Evolutionary conservation across 2,113 vertebrate species (phyloP).

Genomic region (Recurvirostra avosetta): DNA sequence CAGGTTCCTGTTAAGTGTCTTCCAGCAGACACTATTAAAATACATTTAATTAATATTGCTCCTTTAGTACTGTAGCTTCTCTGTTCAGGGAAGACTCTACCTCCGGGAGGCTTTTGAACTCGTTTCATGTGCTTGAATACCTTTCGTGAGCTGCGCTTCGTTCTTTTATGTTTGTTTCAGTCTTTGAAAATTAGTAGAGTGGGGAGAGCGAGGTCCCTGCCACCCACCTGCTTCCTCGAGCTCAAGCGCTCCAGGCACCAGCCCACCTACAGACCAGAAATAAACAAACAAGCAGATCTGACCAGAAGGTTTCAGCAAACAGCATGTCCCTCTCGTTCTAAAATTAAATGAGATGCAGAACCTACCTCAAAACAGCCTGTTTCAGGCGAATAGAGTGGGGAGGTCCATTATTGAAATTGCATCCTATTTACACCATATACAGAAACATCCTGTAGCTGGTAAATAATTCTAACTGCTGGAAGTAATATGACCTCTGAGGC

Average conservation of each 20-base stretch:
- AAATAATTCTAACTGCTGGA: neutral
- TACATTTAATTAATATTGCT: neutral
- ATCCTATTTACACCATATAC: neutral
- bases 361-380: neutral
- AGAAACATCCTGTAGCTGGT: neutral
- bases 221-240: slow-evolving; percentile 2
- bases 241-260: neutral
- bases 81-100: neutral
- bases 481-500: slow-evolving; percentile 16
- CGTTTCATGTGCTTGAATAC: neutral
- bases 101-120: neutral
- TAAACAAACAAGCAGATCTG: slow-evolving; percentile 31
- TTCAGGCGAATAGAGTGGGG: neutral
- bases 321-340: neutral
- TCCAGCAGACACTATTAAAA: neutral
- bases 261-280: slow-evolving; percentile 32
- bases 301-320: neutral
- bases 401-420: neutral
- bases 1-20: neutral
- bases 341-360: slow-evolving; percentile 1
- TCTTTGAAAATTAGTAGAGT: neutral
- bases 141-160: neutral
- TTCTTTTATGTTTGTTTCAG: slow-evolving; percentile 25
- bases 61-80: neutral
- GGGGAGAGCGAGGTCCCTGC: neutral